Evolutionary conservation across 2,113 vertebrate genomes (phyloP).

Genomic region (Pterocles gutturalis): DNA sequence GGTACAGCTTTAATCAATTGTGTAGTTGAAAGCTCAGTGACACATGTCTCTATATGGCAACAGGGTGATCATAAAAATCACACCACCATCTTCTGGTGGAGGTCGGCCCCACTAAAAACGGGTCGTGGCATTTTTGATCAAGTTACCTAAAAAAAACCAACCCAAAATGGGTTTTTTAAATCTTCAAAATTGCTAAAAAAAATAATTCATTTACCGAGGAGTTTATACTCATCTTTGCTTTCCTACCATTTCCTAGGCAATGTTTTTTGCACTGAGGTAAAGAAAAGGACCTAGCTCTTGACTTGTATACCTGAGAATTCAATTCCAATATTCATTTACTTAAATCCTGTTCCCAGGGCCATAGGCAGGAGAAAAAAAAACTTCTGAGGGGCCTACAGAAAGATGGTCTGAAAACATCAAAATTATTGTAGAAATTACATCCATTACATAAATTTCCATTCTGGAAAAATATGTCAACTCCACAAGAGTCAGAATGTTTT

Average conservation of each 20-base stretch:
- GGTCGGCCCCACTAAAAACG: background rate
- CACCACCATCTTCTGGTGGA: background rate
- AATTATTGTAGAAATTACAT: background rate
- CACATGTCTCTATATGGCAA: rapidly evolving
- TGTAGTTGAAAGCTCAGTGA: background rate
- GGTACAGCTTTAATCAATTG: background rate
- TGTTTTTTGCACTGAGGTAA: background rate
- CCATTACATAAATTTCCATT: background rate
- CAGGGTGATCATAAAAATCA: background rate
- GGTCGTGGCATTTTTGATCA: background rate
- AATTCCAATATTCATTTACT: background rate
- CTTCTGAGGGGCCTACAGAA: background rate
- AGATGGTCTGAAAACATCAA: background rate
- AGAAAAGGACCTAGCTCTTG: background rate
- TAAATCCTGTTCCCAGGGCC: background rate
- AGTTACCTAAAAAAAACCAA: background rate
- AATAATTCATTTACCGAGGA: background rate
- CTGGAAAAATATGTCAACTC: background rate
- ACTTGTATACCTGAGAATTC: background rate
- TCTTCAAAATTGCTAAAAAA: background rate
- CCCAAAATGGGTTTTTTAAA: background rate
- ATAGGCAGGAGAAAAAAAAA: background rate
- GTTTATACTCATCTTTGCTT: background rate
- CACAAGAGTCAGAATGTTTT: background rate
- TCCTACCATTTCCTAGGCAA: background rate